Conservation (phyloP, 2,797 vertebrate species). For the Bucorvus abyssinicus region DNA sequence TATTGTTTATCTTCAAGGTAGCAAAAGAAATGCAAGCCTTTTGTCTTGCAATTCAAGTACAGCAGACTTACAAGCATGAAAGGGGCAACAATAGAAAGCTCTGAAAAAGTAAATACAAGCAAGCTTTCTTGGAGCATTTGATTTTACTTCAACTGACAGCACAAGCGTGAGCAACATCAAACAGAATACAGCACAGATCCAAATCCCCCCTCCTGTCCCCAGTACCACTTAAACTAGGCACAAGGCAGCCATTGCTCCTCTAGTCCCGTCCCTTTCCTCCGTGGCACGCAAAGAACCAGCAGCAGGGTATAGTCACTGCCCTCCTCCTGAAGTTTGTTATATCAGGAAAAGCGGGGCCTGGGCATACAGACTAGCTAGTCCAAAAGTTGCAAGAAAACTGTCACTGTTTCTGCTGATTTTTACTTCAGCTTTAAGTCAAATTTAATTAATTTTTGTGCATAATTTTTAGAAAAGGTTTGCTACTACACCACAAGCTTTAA, state of each 20-base stretch:
- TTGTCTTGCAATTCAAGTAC: neutral
- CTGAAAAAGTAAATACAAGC: neutral
- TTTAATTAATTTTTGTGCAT: neutral
- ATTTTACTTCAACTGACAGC: neutral
- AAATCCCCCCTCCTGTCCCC: rapidly evolving
- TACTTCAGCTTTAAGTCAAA: neutral
- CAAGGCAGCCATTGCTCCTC: neutral
- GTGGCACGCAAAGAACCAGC: rapidly evolving
- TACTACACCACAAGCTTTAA: neutral
- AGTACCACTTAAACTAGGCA: neutral
- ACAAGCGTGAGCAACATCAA: neutral
- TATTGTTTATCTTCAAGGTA: neutral
- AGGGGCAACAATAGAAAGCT: neutral
- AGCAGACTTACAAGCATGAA: neutral
- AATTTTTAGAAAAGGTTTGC: neutral
- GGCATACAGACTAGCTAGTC: rapidly evolving
- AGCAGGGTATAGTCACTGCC: neutral
- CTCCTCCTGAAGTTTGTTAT: neutral
- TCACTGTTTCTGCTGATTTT: neutral
- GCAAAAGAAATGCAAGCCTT: neutral
- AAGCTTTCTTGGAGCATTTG: neutral
- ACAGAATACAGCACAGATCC: neutral
- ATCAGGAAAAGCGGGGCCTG: neutral
- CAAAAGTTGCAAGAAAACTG: neutral
- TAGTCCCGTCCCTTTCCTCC: rapidly evolving